Evolutionary conservation across 2,888 invertebrate species (phyloP), one percentile per base, ranked within the genome.

Genomic region (Ypsolopha scabrella): DNA sequence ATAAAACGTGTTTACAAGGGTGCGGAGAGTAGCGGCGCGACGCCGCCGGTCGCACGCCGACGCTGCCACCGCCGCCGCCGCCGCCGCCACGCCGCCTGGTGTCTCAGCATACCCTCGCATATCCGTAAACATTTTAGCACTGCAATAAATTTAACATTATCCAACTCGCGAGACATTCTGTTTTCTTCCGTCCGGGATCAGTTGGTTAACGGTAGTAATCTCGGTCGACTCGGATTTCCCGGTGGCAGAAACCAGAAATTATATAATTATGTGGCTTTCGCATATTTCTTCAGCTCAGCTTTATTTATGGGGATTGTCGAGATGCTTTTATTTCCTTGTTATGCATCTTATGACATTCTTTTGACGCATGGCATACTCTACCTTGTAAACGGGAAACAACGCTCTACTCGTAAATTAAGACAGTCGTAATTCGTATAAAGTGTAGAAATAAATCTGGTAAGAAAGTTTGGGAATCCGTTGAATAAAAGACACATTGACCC

Each of bases 1-100:
- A 85, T 86, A 86, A 86, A 86, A 83, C 82, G 85, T 83, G 86
- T 86, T 86, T 85, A 86, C 83, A 85, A 81, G 85, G 83, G 83
- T 80, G 85, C 80, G 78, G 75, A 72, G 76, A 35, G 41, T 35
- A n/a, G 51, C 44, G 48, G 53, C 35, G 41, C 6, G 52, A 14
- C 34, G 43, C 38, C 13, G 10, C 11, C 46, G 44, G 67, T 68
- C 64, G 58, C 57, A 55, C 55, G 58, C 33, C 46, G 58, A 54
- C 50, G 58, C 61, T 66, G 72, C 70, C 68, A 74, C 70, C 74
- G 76, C 41, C 51, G 70, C 75, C 24, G 24, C 24, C 6, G 52
- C 36, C 34, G 43, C 38, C 13, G 10, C 11, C 46, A 41, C 24
- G 67, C 68, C 64, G 58, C 57, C 55, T 55, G 58, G 14, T 41